Evolutionary conservation across 2,888 invertebrate species (phyloP).

Genomic region (Augochlorella aurata): DNA sequence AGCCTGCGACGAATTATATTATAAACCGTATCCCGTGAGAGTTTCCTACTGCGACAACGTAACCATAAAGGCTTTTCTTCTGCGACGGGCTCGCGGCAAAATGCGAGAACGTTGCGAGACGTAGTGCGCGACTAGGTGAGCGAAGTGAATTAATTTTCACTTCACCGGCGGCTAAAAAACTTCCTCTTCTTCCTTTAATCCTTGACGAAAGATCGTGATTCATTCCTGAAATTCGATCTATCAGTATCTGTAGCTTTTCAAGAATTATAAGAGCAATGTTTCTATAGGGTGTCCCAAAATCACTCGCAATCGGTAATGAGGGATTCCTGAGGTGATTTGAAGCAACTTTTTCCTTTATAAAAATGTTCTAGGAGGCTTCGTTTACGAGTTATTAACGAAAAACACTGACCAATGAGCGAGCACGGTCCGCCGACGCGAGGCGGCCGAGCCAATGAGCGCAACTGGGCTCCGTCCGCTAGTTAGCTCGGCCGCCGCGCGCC

Average conservation of each 20-base stretch:
- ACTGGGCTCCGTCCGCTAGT: no score
- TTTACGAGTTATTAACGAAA: no score
- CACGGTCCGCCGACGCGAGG: no score
- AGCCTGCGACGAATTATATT: slow-evolving; percentile 48
- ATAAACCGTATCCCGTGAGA: slow-evolving; percentile 41
- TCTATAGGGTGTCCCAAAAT: no score
- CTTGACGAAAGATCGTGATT: neutral
- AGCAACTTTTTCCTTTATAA: no score
- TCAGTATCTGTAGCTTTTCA: neutral
- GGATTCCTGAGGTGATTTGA: no score
- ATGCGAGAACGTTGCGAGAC: neutral
- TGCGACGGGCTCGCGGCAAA: neutral
- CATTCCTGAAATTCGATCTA: neutral
- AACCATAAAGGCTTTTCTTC: slow-evolving; percentile 27
- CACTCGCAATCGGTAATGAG: no score
- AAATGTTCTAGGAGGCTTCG: no score
- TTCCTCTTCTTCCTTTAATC: neutral
- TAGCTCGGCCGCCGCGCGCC: no score
- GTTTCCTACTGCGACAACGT: slow-evolving; percentile 20
- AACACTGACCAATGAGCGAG: no score
- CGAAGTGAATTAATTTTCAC: neutral
- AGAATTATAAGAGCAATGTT: neutral
- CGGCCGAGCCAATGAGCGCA: no score
- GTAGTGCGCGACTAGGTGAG: neutral
- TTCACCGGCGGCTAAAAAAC: no score